A percentile compares a stretch with the other conserved stretches of the same genome.
These are phyloP conservation scores for Ameiurus melas DNA, from an alignment of 2,113 vertebrate genomes.

Conservation along the genomic window DNA sequence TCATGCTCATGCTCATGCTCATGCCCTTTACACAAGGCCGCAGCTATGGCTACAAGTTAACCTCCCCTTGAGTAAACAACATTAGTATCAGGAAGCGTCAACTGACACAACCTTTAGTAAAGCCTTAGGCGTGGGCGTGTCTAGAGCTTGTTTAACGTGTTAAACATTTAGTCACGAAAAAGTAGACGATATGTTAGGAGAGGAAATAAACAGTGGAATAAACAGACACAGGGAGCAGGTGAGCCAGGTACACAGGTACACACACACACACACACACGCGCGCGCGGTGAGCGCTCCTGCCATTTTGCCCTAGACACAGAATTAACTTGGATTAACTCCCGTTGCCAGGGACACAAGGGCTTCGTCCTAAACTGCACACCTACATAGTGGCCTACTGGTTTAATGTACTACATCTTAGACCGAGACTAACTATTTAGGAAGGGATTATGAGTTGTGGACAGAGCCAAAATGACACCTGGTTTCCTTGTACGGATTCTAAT, in stretches of 20 bases:
- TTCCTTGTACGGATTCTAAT: background rate
- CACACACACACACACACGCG: background rate
- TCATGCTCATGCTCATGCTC: background rate
- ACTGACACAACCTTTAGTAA: constrained; percentile 15
- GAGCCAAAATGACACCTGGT: background rate
- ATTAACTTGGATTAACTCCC: background rate
- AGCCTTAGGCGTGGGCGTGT: background rate
- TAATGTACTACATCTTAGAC: background rate
- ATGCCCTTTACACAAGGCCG: background rate
- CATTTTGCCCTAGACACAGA: constrained; percentile 6
- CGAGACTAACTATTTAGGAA: background rate
- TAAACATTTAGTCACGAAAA: background rate
- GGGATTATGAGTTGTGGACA: background rate
- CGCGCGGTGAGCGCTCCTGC: background rate
- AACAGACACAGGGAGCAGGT: background rate
- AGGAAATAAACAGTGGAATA: background rate
- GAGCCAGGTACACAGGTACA: constrained; percentile 10
- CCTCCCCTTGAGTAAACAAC: constrained; percentile 15
- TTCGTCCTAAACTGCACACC: background rate
- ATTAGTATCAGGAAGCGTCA: background rate
- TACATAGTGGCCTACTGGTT: background rate
- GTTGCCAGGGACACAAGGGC: constrained; percentile 3
- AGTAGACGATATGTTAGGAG: background rate
- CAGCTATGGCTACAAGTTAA: background rate
- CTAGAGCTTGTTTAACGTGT: background rate